Percentiles rank a stretch among this genome's conserved stretches.
phyloP scores from a whole-genome alignment of 2,113 vertebrate genomes.

The Gorilla gorilla region DNA sequence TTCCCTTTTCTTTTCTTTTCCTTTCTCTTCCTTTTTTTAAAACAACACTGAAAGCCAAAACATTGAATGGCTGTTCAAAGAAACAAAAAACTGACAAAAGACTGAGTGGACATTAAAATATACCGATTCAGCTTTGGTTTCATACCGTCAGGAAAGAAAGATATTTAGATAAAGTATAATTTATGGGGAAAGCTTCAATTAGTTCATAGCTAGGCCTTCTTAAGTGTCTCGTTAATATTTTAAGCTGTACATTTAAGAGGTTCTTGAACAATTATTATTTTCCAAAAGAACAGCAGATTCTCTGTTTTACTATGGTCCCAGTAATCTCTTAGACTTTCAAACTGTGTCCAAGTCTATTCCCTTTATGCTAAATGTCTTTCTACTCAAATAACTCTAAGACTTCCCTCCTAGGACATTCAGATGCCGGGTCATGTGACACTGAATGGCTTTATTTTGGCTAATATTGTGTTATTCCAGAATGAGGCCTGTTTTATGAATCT shows the following conservation, averaged over 20 bases:
- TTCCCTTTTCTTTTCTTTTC: background rate
- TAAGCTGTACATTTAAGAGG: conserved; percentile 60
- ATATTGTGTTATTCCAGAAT: background rate
- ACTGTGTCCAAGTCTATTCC: background rate
- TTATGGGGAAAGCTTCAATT: conserved; percentile 65
- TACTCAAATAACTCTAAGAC: background rate
- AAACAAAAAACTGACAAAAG: conserved; percentile 62
- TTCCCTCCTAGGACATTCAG: background rate
- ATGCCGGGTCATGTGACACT: background rate
- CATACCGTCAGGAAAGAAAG: conserved; percentile 42
- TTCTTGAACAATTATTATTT: conserved; percentile 49
- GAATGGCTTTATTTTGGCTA: background rate
- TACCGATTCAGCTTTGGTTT: conserved; percentile 53
- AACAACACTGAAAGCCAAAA: conserved; percentile 56
- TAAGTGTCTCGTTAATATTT: conserved; percentile 73
- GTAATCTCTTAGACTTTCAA: conserved; percentile 43
- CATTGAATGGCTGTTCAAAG: conserved; percentile 28
- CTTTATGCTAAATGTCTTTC: conserved; percentile 45
- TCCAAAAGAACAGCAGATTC: conserved; percentile 20
- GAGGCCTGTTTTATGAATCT: background rate
- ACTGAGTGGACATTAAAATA: conserved; percentile 45
- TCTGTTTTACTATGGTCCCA: background rate
- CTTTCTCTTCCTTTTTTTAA: background rate
- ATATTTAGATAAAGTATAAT: conserved; percentile 51
- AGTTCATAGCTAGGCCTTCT: conserved; percentile 57